Conservation (phyloP, 2,113 vertebrate genomes). For the Anguilla rostrata region DNA sequence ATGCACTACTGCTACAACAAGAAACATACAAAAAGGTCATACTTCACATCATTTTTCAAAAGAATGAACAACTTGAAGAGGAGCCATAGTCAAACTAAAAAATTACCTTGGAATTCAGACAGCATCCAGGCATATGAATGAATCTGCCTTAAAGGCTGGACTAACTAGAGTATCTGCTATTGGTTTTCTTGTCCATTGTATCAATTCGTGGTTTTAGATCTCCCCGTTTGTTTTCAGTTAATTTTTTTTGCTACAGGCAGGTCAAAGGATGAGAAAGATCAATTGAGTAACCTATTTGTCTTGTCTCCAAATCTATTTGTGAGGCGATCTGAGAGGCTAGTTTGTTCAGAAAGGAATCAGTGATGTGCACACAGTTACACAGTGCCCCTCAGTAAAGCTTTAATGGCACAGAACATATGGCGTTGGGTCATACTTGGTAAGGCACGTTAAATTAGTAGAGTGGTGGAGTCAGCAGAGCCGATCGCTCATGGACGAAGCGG, state of each 20-base stretch:
- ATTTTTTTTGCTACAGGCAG: neutral
- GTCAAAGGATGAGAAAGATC: neutral
- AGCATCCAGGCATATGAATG: neutral
- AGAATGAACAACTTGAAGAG: neutral
- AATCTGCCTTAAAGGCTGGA: neutral
- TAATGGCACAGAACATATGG: neutral
- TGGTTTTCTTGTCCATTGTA: neutral
- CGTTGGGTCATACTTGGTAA: neutral
- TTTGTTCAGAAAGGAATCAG: neutral
- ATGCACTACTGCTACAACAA: too few relatives aligned
- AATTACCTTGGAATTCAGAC: neutral
- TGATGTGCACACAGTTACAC: neutral
- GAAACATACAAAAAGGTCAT: neutral
- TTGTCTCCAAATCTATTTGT: neutral
- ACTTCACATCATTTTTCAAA: neutral
- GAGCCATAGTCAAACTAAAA: neutral
- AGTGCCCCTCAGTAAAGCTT: neutral
- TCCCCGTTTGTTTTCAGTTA: neutral
- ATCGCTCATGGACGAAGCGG: neutral
- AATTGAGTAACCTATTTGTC: neutral
- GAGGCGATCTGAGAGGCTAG: neutral
- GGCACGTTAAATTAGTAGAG: neutral
- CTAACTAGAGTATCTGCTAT: neutral
- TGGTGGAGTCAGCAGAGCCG: neutral
- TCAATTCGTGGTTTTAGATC: neutral